These are phyloP conservation scores for Chelonia mydas DNA, from an alignment of 2,797 vertebrate species.

Conservation along the genomic window DNA sequence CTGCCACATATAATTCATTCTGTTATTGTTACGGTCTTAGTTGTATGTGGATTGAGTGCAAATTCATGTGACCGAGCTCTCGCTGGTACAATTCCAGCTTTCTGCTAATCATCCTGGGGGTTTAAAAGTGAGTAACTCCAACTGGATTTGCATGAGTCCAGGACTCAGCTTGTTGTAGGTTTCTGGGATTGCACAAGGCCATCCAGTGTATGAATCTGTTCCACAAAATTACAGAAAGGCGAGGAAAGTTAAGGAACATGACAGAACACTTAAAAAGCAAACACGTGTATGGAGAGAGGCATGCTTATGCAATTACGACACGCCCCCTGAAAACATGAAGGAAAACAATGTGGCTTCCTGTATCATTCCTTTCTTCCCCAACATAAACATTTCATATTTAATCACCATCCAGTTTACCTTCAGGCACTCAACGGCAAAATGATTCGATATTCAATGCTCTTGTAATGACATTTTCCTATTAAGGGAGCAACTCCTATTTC, in stretches of 20 bases:
- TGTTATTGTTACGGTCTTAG: not conserved
- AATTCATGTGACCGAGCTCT: not conserved
- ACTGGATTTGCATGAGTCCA: not conserved
- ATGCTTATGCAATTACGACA: constrained; percentile 35
- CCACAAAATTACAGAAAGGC: constrained; percentile 9
- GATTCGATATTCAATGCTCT: constrained; percentile 21
- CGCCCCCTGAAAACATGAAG: constrained; percentile 39
- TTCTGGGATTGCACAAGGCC: constrained; percentile 16
- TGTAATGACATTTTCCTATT: constrained; percentile 60
- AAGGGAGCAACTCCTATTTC: constrained; percentile 46
- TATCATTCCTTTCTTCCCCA: constrained; percentile 31
- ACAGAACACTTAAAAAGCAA: constrained; percentile 39
- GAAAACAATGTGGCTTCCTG: constrained; percentile 41
- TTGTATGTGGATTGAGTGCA: not conserved
- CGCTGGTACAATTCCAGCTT: not conserved
- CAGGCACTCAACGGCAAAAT: constrained; percentile 50
- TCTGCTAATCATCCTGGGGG: not conserved
- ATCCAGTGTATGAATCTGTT: not conserved
- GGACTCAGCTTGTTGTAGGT: not conserved
- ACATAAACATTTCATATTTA: constrained; percentile 70
- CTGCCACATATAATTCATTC: not conserved
- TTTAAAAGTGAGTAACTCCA: not conserved
- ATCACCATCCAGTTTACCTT: constrained; percentile 62
- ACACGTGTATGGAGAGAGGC: not conserved
- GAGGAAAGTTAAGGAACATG: constrained; percentile 32